phyloP scores from a whole-genome alignment of 2,888 invertebrate species.

The Unio pictorum region DNA sequence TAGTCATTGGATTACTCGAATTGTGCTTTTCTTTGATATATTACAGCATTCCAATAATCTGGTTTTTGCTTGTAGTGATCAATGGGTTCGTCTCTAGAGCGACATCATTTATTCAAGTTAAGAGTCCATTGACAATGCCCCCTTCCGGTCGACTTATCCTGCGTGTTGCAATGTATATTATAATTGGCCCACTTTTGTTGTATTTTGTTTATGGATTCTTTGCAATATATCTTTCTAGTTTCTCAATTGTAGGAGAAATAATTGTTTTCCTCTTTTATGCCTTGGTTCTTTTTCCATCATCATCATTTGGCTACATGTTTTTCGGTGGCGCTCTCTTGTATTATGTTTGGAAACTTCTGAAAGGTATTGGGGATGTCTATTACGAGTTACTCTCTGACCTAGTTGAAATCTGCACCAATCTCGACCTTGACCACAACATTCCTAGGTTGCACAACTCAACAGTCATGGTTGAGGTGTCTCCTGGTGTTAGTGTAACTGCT shows the following conservation, averaged over 20 bases:
- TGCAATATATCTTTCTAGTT: slow-evolving; percentile 12
- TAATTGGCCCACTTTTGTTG: no score
- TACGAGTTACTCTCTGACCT: slow-evolving; percentile 17
- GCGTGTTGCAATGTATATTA: no score
- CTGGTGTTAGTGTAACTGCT: no score
- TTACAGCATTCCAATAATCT: slow-evolving; percentile 8
- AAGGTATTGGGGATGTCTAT: slow-evolving; percentile 11
- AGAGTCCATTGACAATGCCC: no score
- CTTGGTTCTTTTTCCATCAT: slow-evolving; percentile 16
- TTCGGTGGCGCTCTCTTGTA: slow-evolving; percentile 14
- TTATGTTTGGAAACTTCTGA: slow-evolving; percentile 13
- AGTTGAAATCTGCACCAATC: slow-evolving; percentile 8
- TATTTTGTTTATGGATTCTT: no score
- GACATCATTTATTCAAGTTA: no score
- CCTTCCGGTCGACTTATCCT: no score
- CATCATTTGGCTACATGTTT: slow-evolving; percentile 25
- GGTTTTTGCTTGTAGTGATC: background rate
- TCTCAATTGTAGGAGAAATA: slow-evolving; percentile 15
- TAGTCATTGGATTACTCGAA: background rate
- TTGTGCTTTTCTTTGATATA: slow-evolving; percentile 5
- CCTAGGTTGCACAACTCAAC: slow-evolving; percentile 3
- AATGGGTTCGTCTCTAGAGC: background rate
- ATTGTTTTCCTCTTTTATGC: slow-evolving; percentile 17
- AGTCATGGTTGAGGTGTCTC: slow-evolving; percentile 4
- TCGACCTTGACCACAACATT: slow-evolving; percentile 6